Conservation (phyloP, 2,888 invertebrate genomes). For the Heliconius charithonia region DNA sequence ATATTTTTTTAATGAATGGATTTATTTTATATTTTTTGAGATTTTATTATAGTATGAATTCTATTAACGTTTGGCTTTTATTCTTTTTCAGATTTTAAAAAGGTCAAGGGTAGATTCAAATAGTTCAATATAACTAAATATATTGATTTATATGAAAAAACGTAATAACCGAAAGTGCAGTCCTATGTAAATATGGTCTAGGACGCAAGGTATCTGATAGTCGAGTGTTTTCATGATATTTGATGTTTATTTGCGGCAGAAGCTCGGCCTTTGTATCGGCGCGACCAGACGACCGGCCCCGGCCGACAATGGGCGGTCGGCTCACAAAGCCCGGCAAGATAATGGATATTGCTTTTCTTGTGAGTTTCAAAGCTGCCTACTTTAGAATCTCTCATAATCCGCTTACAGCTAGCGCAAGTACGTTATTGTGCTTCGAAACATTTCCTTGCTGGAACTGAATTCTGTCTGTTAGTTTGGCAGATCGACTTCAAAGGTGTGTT, state of each 20-base stretch:
- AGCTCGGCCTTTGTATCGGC: constrained; percentile 44
- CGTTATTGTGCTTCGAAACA: constrained; percentile 76
- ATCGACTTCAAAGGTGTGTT: neutral
- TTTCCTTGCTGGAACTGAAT: constrained; percentile 57
- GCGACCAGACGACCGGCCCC: constrained; percentile 62
- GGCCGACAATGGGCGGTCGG: constrained; percentile 69
- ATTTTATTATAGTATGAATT: neutral
- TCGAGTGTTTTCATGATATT: constrained; percentile 33
- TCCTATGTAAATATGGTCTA: constrained; percentile 21
- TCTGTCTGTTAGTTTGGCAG: constrained; percentile 31
- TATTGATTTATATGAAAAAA: constrained; percentile 1
- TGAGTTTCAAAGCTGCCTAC: constrained; percentile 81
- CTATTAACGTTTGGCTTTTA: neutral
- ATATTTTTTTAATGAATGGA: neutral
- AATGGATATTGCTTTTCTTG: constrained; percentile 83
- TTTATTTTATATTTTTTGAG: neutral
- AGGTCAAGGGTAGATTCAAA: neutral
- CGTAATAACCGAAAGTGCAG: constrained; percentile 4
- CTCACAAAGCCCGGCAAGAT: constrained; percentile 77
- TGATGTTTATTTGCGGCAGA: constrained; percentile 41
- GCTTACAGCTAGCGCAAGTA: constrained; percentile 76
- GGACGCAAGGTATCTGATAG: constrained; percentile 13
- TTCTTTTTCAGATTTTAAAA: neutral
- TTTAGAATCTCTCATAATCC: constrained; percentile 81
- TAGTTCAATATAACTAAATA: neutral